A percentile compares a stretch with the other conserved stretches of the same genome.
Evolutionary conservation across 2,113 vertebrate species (phyloP).

Genomic region (Aegotheles bennettii): DNA sequence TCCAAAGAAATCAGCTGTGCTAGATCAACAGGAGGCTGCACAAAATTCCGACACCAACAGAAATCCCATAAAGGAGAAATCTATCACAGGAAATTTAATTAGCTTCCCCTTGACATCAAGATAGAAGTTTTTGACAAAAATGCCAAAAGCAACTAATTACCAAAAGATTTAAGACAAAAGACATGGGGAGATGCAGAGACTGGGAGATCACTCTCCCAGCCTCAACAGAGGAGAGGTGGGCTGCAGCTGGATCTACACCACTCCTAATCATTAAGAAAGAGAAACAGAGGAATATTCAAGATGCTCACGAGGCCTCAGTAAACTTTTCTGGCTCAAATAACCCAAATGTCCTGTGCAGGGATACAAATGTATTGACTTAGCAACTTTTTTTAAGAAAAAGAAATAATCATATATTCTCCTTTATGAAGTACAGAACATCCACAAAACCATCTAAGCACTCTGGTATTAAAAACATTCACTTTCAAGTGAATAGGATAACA

Average conservation of each 20-base stretch:
- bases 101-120: neutral
- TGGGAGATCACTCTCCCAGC: neutral
- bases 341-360: neutral
- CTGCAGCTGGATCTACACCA: neutral
- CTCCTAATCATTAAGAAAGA: neutral
- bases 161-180: neutral
- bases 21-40: slow-evolving; percentile 20
- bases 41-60: neutral
- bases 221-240: neutral
- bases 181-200: neutral
- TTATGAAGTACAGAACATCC: neutral
- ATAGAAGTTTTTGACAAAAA: neutral
- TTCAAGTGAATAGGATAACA: neutral
- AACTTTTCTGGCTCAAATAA: neutral
- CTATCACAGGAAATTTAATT: neutral
- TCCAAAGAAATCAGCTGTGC: slow-evolving; percentile 41
- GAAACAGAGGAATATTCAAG: neutral
- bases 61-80: neutral
- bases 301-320: neutral
- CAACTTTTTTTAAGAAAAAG: neutral
- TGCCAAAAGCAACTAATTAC: neutral
- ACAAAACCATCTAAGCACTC: neutral
- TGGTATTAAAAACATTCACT: neutral
- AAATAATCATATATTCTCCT: neutral
- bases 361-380: neutral